Percentiles rank a stretch among this genome's conserved stretches.
Conservation (phyloP, 2,888 invertebrate genomes). For the Lepidonotus clava region DNA sequence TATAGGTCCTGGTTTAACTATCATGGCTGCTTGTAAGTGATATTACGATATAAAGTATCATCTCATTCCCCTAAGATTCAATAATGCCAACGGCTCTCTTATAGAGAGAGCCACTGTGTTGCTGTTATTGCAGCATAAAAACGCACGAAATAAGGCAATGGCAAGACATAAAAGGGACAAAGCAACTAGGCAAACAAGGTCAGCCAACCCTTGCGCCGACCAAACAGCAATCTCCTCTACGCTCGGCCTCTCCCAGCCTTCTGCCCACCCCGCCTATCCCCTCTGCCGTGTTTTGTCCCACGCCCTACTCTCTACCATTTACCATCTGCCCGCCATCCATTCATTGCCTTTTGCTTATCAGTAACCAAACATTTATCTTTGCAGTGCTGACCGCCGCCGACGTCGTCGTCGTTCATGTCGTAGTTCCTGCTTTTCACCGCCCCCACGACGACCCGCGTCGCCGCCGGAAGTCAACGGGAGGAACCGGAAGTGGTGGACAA, state of each 20-base stretch:
- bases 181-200: neutral
- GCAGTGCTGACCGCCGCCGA: neutral
- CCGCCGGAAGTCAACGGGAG: neutral
- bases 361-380: slow-evolving; percentile 2
- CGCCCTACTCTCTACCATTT: neutral
- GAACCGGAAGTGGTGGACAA: neutral
- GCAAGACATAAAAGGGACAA: neutral
- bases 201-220: neutral
- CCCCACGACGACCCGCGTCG: neutral
- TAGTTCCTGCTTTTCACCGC: neutral
- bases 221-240: neutral
- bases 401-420: neutral
- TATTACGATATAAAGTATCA: no score
- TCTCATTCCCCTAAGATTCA: no score
- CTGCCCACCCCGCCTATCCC: neutral
- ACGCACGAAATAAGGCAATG: no score
- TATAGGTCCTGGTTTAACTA: no score
- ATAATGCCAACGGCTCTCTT: no score
- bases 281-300: neutral
- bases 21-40: no score
- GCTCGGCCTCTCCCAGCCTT: neutral
- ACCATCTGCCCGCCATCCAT: neutral
- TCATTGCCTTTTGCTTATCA: slow-evolving; percentile 5
- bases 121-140: no score
- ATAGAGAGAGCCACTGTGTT: no score